Evolutionary conservation across 1,140 invertebrate genomes (phyloP).

Genomic region (Magallana gigas): DNA sequence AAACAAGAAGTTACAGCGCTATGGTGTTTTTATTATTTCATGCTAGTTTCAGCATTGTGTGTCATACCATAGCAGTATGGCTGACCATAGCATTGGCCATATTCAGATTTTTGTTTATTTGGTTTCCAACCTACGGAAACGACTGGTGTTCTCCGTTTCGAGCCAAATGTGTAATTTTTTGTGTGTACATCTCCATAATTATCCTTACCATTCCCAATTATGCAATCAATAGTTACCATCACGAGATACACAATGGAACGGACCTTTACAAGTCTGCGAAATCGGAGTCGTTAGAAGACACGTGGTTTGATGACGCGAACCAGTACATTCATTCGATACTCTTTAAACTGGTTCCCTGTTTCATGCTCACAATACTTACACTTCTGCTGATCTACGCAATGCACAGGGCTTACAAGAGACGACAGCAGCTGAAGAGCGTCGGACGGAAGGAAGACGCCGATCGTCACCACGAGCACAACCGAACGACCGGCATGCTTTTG

Average conservation of each 20-base stretch:
- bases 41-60: constrained; percentile 87
- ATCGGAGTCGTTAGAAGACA: constrained; percentile 36
- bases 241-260: constrained; percentile 18
- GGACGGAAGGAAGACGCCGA: constrained; percentile 75
- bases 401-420: constrained; percentile 78
- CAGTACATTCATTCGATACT: constrained; percentile 76
- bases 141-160: constrained; percentile 87
- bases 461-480: constrained; percentile 83
- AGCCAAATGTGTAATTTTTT: constrained; percentile 86
- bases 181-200: constrained; percentile 86
- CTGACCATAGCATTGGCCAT: constrained; percentile 94
- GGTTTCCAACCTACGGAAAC: constrained; percentile 86
- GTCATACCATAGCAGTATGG: constrained; percentile 96
- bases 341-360: constrained; percentile 80
- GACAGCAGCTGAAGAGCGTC: constrained; percentile 73
- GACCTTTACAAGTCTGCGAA: constrained; percentile 41
- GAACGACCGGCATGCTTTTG: constrained; percentile 94
- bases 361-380: constrained; percentile 79
- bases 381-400: constrained; percentile 79
- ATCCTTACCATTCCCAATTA: constrained; percentile 90
- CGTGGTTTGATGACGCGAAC: constrained; percentile 64
- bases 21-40: constrained; percentile 75
- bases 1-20: constrained; percentile 68
- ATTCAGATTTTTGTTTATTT: constrained; percentile 94
- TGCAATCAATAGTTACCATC: constrained; percentile 76